Evolutionary conservation across 2,888 invertebrate species (phyloP).

Genomic region (Cephus rjabovi): DNA sequence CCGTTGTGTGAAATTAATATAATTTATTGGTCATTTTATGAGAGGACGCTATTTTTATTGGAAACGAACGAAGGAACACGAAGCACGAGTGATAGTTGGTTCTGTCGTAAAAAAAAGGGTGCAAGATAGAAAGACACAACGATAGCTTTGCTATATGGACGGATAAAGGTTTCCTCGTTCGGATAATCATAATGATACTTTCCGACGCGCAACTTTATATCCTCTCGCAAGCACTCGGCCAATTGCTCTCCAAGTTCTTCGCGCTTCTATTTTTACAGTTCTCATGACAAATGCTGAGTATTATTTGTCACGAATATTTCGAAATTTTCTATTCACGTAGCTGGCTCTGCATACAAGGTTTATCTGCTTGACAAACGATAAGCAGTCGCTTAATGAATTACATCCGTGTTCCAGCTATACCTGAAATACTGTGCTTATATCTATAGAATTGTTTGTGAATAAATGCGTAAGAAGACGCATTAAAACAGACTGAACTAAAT

Average conservation of each 20-base stretch:
- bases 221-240: neutral
- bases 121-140: neutral
- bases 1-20: constrained; percentile 28
- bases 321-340: too few relatives aligned
- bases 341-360: too few relatives aligned
- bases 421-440: neutral
- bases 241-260: neutral
- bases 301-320: neutral
- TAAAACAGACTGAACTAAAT: neutral
- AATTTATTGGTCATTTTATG: constrained; percentile 38
- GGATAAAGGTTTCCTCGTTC: neutral
- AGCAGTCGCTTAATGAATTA: neutral
- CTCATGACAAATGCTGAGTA: neutral
- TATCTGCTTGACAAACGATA: neutral
- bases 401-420: neutral
- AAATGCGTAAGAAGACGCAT: neutral
- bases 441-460: neutral
- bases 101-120: constrained; percentile 27
- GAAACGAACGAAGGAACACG: constrained; percentile 17
- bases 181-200: neutral
- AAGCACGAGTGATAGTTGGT: constrained; percentile 21
- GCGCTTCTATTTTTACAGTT: neutral
- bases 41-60: constrained; percentile 32
- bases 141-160: neutral
- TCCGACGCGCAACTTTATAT: neutral